Base-by-base conservation (phyloP, 2,888 invertebrate genomes). In the Synanthedon tipuliformis region DNA sequence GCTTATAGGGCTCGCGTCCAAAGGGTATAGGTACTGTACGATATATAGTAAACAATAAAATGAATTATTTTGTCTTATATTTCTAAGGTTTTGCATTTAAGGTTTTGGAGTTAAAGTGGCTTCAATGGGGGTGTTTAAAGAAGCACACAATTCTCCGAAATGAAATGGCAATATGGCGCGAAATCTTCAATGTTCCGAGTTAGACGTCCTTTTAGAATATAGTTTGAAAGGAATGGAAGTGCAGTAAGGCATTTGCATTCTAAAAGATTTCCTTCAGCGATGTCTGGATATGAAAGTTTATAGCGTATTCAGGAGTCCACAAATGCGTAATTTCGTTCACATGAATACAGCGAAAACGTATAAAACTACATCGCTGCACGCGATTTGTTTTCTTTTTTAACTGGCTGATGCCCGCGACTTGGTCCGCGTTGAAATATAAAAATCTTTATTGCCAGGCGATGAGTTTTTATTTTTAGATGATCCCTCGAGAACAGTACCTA, bases 211-310 rank as follows among this genome's bases (percentile, higher is more conserved):
- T 75, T 75, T 70, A 73, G 75, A 75, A 80, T 16, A 79, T 78
- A 77, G 73, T 77, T 69, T 78, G 72, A 77, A 80, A 72, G 69
- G 75, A 74, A 70, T 68, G 68, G 77, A 75, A 79, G 77, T 80
- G 78, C 77, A 75, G 63, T 56, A 66, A 68, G 73, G 74, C 73
- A 82, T 85, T 84, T 82, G 80, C 81, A 80, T 84, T 74, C 70
- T 70, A 75, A 80, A 78, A 75, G 73, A 75, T 69, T 77, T 72
- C 66, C 64, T 56, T 58, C 57, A 58, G 65, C 68, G 67, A 67
- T 66, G 66, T 67, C 59, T 61, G 67, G 65, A 63, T 70, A 73
- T 74, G 69, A 71, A 80, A 76, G 64, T 78, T 75, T 73, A 76
- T 69, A 62, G 63, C 59, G 60, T 65, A 62, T 70, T 65, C 66